phyloP scores from a whole-genome alignment of 2,888 invertebrate genomes.

The Allacma fusca region DNA sequence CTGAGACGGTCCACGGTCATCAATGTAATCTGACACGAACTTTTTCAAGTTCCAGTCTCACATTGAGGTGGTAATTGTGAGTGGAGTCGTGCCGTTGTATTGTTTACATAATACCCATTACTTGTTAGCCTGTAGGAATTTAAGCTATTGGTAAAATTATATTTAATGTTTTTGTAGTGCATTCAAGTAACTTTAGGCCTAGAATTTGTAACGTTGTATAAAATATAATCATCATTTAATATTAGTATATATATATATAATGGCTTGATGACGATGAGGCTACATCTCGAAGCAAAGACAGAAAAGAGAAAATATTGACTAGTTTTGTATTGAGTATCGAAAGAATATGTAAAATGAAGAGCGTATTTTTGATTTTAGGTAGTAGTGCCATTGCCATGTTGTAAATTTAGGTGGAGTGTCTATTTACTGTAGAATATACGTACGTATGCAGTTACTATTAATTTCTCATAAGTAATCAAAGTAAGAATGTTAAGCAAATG shows the following conservation, averaged over 20 bases:
- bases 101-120: too few species aligned
- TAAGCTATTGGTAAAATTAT: not conserved
- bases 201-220: conserved; percentile 16
- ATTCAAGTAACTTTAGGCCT: not conserved
- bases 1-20: too few species aligned
- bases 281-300: conserved; percentile 35
- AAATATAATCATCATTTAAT: conserved; percentile 8
- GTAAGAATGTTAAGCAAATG: too few species aligned
- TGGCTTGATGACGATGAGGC: conserved; percentile 18
- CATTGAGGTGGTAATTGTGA: too few species aligned
- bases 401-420: not conserved
- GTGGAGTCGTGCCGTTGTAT: too few species aligned
- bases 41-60: too few species aligned
- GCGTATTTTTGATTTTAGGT: conserved; percentile 24
- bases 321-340: conserved; percentile 16
- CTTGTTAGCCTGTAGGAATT: too few species aligned
- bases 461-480: not conserved
- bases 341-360: not conserved
- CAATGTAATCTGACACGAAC: too few species aligned
- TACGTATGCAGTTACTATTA: not conserved
- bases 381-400: conserved; percentile 33
- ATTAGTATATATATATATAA: not conserved
- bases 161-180: conserved; percentile 19
- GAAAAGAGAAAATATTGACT: conserved; percentile 2
- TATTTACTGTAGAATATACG: not conserved